Evolutionary conservation across 2,113 vertebrate species (phyloP).

Genomic region (Python bivittatus): DNA sequence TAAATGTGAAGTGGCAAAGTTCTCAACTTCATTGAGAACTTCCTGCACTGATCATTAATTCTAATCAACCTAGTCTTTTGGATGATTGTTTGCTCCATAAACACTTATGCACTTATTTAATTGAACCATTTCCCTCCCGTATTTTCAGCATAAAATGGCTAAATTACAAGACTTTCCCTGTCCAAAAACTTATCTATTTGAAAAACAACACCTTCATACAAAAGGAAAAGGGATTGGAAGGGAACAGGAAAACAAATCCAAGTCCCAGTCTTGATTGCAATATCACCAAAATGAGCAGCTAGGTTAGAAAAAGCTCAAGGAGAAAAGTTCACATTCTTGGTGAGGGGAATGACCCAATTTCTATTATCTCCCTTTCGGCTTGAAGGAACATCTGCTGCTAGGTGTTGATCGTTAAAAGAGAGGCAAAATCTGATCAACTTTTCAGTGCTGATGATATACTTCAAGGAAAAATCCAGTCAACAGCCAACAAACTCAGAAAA

Average conservation of each 20-base stretch:
- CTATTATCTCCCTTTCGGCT: background rate
- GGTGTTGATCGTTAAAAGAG: background rate
- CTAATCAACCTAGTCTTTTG: conserved; percentile 14
- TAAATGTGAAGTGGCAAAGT: conserved; percentile 21
- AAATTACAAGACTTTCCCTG: background rate
- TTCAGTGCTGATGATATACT: background rate
- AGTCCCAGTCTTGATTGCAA: too few relatives aligned
- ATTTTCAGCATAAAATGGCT: background rate
- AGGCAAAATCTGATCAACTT: background rate
- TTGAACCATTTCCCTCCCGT: background rate
- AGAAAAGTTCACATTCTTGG: background rate
- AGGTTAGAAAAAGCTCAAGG: background rate
- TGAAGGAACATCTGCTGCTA: background rate
- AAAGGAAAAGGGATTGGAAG: background rate
- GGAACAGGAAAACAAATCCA: background rate
- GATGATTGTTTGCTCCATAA: background rate
- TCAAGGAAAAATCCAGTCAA: too few relatives aligned
- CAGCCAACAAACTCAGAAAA: background rate
- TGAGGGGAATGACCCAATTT: background rate
- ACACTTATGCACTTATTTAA: background rate
- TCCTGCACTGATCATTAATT: conserved; percentile 22
- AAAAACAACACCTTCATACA: background rate
- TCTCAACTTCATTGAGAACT: conserved; percentile 20
- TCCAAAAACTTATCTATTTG: background rate
- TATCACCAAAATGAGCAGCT: background rate